phyloP scores from a whole-genome alignment of 2,113 vertebrate genomes.

The Chaetops frenatus region DNA sequence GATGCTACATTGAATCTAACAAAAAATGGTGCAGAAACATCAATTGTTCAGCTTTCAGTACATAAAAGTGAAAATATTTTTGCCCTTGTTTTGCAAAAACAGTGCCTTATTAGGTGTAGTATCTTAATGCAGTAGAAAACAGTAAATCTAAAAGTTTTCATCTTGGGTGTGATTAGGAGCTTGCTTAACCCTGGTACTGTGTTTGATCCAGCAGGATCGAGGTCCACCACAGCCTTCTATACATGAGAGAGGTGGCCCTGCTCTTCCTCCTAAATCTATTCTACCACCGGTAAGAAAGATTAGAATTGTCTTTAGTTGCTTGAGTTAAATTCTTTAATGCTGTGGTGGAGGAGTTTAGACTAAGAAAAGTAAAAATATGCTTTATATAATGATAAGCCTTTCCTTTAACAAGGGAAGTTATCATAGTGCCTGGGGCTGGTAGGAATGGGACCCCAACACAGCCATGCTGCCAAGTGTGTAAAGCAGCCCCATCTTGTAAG shows the following conservation, averaged over 20 bases:
- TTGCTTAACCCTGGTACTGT: not conserved
- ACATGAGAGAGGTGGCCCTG: conserved; percentile 59
- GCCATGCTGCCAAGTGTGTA: not conserved
- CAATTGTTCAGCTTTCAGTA: not conserved
- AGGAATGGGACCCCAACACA: not conserved
- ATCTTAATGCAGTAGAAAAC: not conserved
- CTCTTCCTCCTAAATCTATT: conserved; percentile 71
- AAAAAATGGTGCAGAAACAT: not conserved
- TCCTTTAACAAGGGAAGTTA: not conserved
- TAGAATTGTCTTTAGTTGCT: not conserved
- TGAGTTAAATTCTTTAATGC: not conserved
- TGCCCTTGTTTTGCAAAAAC: not conserved
- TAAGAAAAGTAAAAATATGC: not conserved
- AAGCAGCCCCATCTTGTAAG: not conserved
- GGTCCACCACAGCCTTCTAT: conserved; percentile 54
- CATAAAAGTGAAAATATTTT: not conserved
- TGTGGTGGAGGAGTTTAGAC: not conserved
- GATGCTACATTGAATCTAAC: not conserved
- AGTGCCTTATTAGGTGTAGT: not conserved
- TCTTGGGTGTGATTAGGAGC: not conserved
- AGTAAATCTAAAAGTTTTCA: not conserved
- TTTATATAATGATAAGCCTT: not conserved
- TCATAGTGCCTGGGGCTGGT: not conserved
- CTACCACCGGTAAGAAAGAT: conserved; percentile 66
- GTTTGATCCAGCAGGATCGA: conserved; percentile 63